Percentiles rank a stretch among this genome's conserved stretches.
Conservation (phyloP, 2,797 vertebrate species). For the Eulemur albifrons region DNA sequence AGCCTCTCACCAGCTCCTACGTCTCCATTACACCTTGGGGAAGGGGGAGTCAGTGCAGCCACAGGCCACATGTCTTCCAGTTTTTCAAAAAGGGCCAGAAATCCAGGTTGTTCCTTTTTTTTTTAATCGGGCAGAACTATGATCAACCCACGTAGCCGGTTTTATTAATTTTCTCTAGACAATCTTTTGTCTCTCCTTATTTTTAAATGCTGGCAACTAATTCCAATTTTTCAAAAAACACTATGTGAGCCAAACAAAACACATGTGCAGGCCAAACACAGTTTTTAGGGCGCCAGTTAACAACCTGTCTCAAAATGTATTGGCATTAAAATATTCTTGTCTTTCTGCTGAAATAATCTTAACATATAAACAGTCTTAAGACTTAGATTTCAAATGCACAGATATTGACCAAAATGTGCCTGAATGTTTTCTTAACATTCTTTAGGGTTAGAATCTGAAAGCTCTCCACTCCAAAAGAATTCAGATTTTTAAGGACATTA, state of each 20-base stretch:
- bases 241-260: conserved; percentile 56
- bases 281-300: conserved; percentile 56
- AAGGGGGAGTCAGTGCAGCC: accelerated
- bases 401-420: not conserved
- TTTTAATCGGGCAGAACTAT: not conserved
- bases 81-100: not conserved
- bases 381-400: conserved; percentile 8
- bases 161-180: conserved; percentile 20
- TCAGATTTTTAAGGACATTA: not conserved
- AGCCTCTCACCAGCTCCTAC: accelerated
- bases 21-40: not conserved
- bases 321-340: not conserved
- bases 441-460: not conserved
- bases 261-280: conserved; percentile 35
- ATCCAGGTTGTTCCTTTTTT: not conserved
- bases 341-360: conserved; percentile 34
- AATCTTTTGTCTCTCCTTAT: conserved; percentile 42
- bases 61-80: not conserved
- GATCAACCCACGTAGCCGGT: not conserved
- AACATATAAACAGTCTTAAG: conserved; percentile 32
- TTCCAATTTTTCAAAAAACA: not conserved
- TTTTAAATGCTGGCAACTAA: conserved; percentile 58
- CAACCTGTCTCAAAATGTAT: conserved; percentile 47
- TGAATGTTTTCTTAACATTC: not conserved
- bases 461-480: not conserved